Evolutionary conservation across 2,797 vertebrate species (phyloP), one percentile per base, ranked within the genome.

Genomic region (Mus spretus): DNA sequence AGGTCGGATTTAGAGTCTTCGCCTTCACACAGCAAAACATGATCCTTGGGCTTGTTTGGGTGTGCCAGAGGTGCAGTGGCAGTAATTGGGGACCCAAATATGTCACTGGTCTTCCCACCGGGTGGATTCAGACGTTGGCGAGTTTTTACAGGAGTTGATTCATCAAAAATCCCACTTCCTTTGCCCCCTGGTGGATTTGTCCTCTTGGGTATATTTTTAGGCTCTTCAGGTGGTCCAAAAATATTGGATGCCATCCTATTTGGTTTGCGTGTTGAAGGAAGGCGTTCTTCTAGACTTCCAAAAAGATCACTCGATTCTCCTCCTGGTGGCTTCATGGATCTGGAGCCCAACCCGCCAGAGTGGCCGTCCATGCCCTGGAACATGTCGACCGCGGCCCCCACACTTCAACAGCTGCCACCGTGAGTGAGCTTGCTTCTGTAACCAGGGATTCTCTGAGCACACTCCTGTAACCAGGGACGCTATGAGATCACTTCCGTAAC

Each of bases 1-100:
- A 55, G 72, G 75, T 96, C 96, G 22, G 87, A 95, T 78, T 95
- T 96, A 3, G 91, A 94, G 94, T 97, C 97, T 83, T 97, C 97
- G 74, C 98, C 97, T 96, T 98, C 98, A 90, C 98, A 95, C 86
- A 99, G 96, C 40, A 98, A 93, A 81, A 98, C 92, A 4, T 98
- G 98, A 97, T 99, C 98, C 99, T 99, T 99, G 94, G 99, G 99
- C 95, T 99, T 99, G 98, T 99, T 99, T 26, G 99, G 99, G 97
- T 99, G 99, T 88, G 98, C 98, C 97, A 98, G 98, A 74, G 97
- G 98, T 26, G 98, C 84, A 63, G 95, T 97, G 47, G 97, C 94
- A 82, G 98, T 96, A 0, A 99, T 98, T 14, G 98, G 97, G 90
- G 98, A 98, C 15, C 99, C 99, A 95, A 99, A 99, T 97, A 99